phyloP scores from a whole-genome alignment of 2,797 vertebrate genomes.

The Peromyscus nudipes region DNA sequence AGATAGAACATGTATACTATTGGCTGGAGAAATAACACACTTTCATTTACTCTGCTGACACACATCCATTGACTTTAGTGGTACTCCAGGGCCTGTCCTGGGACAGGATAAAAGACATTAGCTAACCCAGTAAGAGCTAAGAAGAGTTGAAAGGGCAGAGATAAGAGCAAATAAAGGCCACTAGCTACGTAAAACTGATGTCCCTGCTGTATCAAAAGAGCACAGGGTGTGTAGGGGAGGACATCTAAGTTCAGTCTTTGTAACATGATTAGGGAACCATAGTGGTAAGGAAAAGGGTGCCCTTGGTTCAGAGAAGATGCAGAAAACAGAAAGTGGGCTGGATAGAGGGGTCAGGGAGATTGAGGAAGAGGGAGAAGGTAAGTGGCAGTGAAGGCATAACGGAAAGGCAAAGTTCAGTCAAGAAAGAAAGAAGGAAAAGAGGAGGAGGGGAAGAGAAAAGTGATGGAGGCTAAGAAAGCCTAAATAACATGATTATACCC shows the following conservation, averaged over 20 bases:
- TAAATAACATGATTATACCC: accelerated
- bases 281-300: neutral
- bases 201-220: neutral
- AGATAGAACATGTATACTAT: neutral
- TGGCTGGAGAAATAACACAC: neutral
- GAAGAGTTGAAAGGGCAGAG: neutral
- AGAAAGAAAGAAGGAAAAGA: neutral
- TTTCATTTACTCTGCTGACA: neutral
- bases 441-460: neutral
- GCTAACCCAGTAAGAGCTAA: neutral
- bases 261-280: neutral
- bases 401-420: neutral
- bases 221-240: accelerated
- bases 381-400: too few relatives aligned
- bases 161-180: neutral
- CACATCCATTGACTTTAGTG: neutral
- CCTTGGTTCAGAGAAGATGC: neutral
- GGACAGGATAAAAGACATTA: neutral
- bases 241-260: neutral
- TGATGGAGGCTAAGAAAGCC: neutral
- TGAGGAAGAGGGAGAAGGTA: neutral
- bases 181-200: neutral
- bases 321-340: neutral
- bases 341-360: neutral
- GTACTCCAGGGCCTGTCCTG: neutral